These are phyloP conservation scores for Heliconius nattereri DNA, from an alignment of 1,140 invertebrate species.

Conservation along the genomic window DNA sequence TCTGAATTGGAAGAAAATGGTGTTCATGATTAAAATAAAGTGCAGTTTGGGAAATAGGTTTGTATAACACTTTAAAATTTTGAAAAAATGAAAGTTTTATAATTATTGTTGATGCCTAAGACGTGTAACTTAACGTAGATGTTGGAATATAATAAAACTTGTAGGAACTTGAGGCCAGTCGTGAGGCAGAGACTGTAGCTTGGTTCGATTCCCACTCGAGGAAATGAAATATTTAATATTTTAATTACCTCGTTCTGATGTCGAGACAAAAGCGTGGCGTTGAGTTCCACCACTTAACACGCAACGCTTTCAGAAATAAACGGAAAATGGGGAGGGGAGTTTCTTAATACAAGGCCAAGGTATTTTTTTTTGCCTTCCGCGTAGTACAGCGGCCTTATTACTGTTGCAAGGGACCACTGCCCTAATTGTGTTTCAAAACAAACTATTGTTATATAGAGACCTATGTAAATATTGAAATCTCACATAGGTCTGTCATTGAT, in stretches of 20 bases:
- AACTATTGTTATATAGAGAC: neutral
- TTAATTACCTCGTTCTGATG: no score
- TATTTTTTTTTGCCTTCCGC: slow-evolving; percentile 4
- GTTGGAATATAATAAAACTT: no score
- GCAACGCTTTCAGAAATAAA: no score
- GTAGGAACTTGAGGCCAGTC: no score
- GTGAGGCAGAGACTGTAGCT: no score
- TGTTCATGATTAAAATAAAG: slow-evolving; percentile 23
- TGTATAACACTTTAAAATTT: slow-evolving; percentile 17
- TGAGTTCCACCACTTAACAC: no score
- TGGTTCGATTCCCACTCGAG: no score
- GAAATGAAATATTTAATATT: no score
- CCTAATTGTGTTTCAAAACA: neutral
- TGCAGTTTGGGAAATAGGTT: slow-evolving; percentile 25
- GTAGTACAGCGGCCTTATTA: slow-evolving; percentile 19
- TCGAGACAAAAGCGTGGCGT: no score
- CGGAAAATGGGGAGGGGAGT: no score
- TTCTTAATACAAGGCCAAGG: no score
- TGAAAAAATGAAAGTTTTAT: neutral
- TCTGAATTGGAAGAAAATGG: slow-evolving; percentile 30
- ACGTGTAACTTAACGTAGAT: no score
- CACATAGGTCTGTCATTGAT: neutral
- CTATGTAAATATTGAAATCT: neutral
- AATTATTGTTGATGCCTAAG: neutral
- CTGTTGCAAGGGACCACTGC: slow-evolving; percentile 22